Evolutionary conservation across 2,888 invertebrate species (phyloP), one percentile per base, ranked within the genome.

Genomic region (Gerris lacustris): DNA sequence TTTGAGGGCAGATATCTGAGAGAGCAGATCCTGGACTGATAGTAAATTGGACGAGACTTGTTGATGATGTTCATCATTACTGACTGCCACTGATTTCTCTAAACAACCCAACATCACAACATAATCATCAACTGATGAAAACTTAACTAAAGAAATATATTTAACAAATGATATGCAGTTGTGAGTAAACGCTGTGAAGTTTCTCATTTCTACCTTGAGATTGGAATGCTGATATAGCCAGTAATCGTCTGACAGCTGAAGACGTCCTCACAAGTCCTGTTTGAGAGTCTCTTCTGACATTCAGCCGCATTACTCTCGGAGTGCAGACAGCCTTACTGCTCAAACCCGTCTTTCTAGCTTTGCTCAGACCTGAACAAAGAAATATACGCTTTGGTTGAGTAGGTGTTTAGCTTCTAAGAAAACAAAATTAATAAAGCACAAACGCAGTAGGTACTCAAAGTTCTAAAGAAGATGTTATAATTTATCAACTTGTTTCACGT

Each of bases 1-100:
- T 73, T 80, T 80, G 47, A 82, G 76, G 64, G 79, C 78, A 62
- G 79, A 78, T n/a, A 82, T 73, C 74, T 81, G 81, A 71, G 80
- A 79, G 5, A 82, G 75, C 67, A 81, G 77, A 67, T 79, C 78
- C 45, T 75, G 74, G 43, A 74, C 73, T 15, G 75, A 72, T 5
- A 55, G 15, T 55, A 55, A 55, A 15, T 55, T 55, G 9, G 55
- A 55, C 17, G 68, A 18, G n/a, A 68, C 62, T 31, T 67, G 55
- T 45, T 69, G 72, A 6, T 68, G 55, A 6, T 71, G n/a, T 6
- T 17, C 44, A 47, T 70, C 69, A 45, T 66, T 71, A 66, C 69
- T 67, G 31, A 73, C 68, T 63, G 71, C 71, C 15, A 69, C 71
- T 47, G 66, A 43, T 31, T 64, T 68, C 18, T 68, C 71, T 71